Evolutionary conservation across 2,797 vertebrate genomes (phyloP).

Genomic region (Poeciliopsis paucimaculata): DNA sequence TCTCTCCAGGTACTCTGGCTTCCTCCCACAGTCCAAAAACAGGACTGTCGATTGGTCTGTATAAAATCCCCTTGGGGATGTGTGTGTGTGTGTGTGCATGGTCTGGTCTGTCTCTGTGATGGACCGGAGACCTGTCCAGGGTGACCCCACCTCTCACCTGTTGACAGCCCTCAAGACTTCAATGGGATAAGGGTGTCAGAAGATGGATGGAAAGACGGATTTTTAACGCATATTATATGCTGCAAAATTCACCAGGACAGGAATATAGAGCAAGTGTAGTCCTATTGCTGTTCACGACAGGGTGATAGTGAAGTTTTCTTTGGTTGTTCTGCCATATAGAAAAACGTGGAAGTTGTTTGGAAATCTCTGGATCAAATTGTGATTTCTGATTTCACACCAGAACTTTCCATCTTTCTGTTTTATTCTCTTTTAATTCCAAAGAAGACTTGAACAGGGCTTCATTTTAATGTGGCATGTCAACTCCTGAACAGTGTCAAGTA

Average conservation of each 20-base stretch:
- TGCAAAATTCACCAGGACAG: neutral
- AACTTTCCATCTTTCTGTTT: neutral
- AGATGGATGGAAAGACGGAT: too few species aligned
- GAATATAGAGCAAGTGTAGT: neutral
- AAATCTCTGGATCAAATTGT: neutral
- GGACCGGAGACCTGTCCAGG: too few species aligned
- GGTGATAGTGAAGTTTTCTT: neutral
- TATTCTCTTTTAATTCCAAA: neutral
- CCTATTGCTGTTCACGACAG: neutral
- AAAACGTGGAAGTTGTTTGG: neutral
- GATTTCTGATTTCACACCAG: neutral
- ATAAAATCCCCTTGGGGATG: too few species aligned
- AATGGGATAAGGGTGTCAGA: too few species aligned
- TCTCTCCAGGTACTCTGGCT: too few species aligned
- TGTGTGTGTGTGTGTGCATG: too few species aligned
- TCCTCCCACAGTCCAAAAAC: too few species aligned
- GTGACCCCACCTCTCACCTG: too few species aligned
- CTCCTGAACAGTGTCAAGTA: slow-evolving; percentile 25
- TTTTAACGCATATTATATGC: neutral
- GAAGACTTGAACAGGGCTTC: neutral
- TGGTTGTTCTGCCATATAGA: neutral
- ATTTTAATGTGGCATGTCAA: slow-evolving; percentile 12
- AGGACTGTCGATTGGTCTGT: too few species aligned
- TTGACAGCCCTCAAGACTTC: too few species aligned
- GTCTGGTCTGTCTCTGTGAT: too few species aligned